phyloP scores from a whole-genome alignment of 2,888 invertebrate species.

The Brachypalpus laphriformis region DNA sequence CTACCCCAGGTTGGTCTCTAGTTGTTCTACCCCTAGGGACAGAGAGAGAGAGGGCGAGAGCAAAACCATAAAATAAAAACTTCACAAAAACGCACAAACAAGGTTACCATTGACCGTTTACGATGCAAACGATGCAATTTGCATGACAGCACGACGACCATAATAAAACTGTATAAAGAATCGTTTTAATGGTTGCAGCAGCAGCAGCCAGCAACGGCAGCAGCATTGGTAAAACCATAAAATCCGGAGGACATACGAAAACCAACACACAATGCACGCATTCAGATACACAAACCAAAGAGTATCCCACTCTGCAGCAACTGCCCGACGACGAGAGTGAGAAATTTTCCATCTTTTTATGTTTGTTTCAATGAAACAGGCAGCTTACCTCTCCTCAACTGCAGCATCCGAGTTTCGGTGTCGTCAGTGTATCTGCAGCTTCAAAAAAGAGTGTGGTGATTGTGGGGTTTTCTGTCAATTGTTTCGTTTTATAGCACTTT shows the following conservation, averaged over 20 bases:
- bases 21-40: neutral
- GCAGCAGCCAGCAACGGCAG: slow-evolving; percentile 32
- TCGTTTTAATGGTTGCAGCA: slow-evolving; percentile 72
- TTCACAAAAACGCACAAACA: slow-evolving; percentile 51
- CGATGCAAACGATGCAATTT: slow-evolving; percentile 73
- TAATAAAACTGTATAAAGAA: slow-evolving; percentile 71
- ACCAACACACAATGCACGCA: slow-evolving; percentile 55
- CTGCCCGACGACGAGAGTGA: neutral
- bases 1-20: neutral
- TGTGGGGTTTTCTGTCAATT: slow-evolving; percentile 44
- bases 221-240: slow-evolving; percentile 64
- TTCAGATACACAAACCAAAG: slow-evolving; percentile 28
- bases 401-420: slow-evolving; percentile 7
- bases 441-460: slow-evolving; percentile 16
- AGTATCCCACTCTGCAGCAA: neutral
- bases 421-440: neutral
- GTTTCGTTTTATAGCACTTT: slow-evolving; percentile 64
- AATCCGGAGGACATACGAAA: slow-evolving; percentile 56
- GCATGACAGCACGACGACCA: slow-evolving; percentile 69
- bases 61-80: slow-evolving; percentile 32
- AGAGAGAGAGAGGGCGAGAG: neutral
- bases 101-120: slow-evolving; percentile 71
- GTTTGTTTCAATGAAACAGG: slow-evolving; percentile 14
- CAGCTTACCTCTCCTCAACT: slow-evolving; percentile 50
- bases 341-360: slow-evolving; percentile 55